Conservation (phyloP, 2,797 vertebrate genomes). For the Tokudaia muenninki region DNA sequence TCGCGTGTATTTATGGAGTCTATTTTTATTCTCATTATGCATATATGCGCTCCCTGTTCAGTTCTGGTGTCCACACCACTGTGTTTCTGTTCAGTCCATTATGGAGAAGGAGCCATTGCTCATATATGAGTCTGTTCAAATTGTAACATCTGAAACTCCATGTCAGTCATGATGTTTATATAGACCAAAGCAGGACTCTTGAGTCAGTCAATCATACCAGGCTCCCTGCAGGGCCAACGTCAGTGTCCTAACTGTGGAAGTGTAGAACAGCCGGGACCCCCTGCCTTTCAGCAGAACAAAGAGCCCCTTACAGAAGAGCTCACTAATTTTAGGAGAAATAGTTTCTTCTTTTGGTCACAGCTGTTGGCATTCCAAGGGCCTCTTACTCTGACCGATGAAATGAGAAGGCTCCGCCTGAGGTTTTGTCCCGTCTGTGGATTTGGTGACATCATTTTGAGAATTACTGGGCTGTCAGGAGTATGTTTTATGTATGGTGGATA, state of each 20-base stretch:
- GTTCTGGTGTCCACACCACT: not conserved
- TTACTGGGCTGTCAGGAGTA: slow-evolving; percentile 8
- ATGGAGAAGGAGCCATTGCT: not conserved
- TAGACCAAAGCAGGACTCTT: not conserved
- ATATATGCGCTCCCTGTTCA: not conserved
- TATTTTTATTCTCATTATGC: not conserved
- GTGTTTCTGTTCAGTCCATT: not conserved
- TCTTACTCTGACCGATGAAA: slow-evolving; percentile 41
- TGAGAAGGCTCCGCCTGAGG: slow-evolving; percentile 29
- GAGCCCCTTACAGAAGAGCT: slow-evolving; percentile 1
- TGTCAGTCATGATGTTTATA: slow-evolving; percentile 16
- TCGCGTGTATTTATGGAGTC: not conserved
- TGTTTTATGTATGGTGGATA: slow-evolving; percentile 44
- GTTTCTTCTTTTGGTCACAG: slow-evolving; percentile 67
- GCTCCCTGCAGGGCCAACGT: not conserved
- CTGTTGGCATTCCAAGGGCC: slow-evolving; percentile 72
- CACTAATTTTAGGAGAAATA: slow-evolving; percentile 73
- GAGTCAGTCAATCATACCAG: slow-evolving; percentile 30
- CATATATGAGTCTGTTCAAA: not conserved
- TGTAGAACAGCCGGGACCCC: slow-evolving; percentile 18
- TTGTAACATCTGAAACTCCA: slow-evolving; percentile 20
- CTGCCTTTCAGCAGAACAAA: not conserved
- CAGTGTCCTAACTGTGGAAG: not conserved
- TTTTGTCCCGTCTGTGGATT: slow-evolving; percentile 33
- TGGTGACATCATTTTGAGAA: slow-evolving; percentile 71